Evolutionary conservation across 2,113 vertebrate genomes (phyloP).

Genomic region (Pomatorhinus ruficollis): DNA sequence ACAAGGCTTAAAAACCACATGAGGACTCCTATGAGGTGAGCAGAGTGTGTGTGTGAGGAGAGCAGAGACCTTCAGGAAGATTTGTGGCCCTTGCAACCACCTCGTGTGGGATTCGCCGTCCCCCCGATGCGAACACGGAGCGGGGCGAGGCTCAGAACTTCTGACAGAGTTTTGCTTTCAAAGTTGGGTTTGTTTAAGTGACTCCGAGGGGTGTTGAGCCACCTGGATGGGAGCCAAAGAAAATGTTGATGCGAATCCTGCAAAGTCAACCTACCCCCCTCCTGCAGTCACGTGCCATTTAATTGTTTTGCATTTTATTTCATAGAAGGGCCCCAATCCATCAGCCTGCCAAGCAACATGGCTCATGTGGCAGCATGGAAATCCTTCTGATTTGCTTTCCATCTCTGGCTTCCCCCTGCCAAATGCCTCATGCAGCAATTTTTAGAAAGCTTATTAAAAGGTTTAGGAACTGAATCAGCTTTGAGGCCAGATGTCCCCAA

Average conservation of each 20-base stretch:
- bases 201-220: constrained; percentile 32
- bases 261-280: constrained; percentile 22
- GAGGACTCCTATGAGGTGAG: not conserved
- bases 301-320: constrained; percentile 52
- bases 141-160: not conserved
- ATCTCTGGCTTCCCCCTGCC: not conserved
- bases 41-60: not conserved
- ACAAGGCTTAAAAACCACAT: not conserved
- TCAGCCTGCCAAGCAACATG: not conserved
- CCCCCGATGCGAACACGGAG: not conserved
- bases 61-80: not conserved
- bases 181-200: constrained; percentile 48
- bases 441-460: not conserved
- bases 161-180: constrained; percentile 24
- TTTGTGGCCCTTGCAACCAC: not conserved
- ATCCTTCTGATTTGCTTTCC: not conserved
- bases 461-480: not conserved
- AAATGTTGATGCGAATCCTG: constrained; percentile 44
- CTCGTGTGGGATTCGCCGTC: fast-evolving
- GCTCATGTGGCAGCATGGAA: not conserved
- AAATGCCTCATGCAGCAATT: not conserved
- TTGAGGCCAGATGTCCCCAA: not conserved
- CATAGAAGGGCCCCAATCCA: not conserved
- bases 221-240: constrained; percentile 29
- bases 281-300: not conserved